Conservation (phyloP, 2,888 invertebrate genomes). For the Lycia hirtaria region DNA sequence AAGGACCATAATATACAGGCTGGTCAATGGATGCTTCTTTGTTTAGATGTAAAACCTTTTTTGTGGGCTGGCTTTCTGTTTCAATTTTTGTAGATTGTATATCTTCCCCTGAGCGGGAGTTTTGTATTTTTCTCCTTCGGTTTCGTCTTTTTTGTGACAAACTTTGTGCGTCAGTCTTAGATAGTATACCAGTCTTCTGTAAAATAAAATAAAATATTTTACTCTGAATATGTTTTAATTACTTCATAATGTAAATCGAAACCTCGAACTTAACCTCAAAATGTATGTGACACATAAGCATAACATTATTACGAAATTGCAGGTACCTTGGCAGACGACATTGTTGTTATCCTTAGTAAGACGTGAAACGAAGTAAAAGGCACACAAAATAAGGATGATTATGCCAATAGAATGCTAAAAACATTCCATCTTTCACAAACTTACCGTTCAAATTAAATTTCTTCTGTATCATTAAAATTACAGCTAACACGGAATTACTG, state of each 20-base stretch:
- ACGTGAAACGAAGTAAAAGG: conserved; percentile 52
- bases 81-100: conserved; percentile 19
- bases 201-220: neutral
- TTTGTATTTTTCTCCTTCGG: conserved; percentile 59
- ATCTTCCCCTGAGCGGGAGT: conserved; percentile 35
- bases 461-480: neutral
- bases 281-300: conserved; percentile 51
- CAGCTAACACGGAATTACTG: neutral
- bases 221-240: too few relatives aligned
- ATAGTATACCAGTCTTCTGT: neutral
- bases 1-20: conserved; percentile 10
- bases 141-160: conserved; percentile 60
- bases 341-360: conserved; percentile 69
- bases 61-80: conserved; percentile 16
- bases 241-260: neutral
- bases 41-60: conserved; percentile 7
- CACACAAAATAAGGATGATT: neutral
- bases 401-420: neutral
- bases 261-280: conserved; percentile 56
- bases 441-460: conserved; percentile 2
- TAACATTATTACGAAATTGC: conserved; percentile 36
- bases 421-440: neutral
- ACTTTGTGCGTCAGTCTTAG: conserved; percentile 29
- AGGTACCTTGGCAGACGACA: conserved; percentile 67
- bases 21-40: conserved; percentile 1